A percentile compares a stretch with the other conserved stretches of the same genome.
These are phyloP conservation scores for Enteromius unitaeniatus DNA, from an alignment of 2,797 vertebrate genomes.

Conservation along the genomic window DNA sequence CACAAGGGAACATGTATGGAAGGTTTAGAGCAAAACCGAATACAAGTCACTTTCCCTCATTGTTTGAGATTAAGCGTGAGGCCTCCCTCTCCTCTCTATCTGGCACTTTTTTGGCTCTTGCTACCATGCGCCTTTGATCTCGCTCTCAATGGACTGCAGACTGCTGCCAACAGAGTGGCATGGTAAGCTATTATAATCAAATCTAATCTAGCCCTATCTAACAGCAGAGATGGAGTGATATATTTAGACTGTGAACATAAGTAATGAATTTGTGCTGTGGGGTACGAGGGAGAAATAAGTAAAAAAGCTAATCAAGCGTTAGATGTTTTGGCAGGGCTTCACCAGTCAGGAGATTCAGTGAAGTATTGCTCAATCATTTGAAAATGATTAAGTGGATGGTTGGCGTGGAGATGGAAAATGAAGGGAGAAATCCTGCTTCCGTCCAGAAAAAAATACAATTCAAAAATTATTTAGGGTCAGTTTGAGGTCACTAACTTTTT, in stretches of 20 bases:
- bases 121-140: conserved; percentile 50
- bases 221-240: conserved; percentile 54
- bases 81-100: conserved; percentile 46
- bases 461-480: not conserved
- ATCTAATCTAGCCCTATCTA: conserved; percentile 50
- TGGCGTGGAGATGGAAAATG: conserved; percentile 7
- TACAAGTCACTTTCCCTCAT: conserved; percentile 45
- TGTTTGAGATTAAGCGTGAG: conserved; percentile 35
- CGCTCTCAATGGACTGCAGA: conserved; percentile 27
- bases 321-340: conserved; percentile 48
- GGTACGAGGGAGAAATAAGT: conserved; percentile 42
- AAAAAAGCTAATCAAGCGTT: conserved; percentile 53
- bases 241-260: conserved; percentile 56
- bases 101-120: conserved; percentile 59
- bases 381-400: conserved; percentile 45
- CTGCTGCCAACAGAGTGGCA: conserved; percentile 42
- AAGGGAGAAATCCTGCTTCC: not conserved
- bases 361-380: conserved; percentile 39
- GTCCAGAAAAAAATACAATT: not conserved
- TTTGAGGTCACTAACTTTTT: not conserved
- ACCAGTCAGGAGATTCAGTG: conserved; percentile 37
- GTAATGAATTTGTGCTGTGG: conserved; percentile 51
- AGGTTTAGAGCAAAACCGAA: conserved; percentile 46
- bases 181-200: conserved; percentile 56
- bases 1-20: conserved; percentile 19